A percentile compares a stretch with the other conserved stretches of the same genome.
Evolutionary conservation across 2,113 vertebrate genomes (phyloP).

Genomic region (Perca flavescens): DNA sequence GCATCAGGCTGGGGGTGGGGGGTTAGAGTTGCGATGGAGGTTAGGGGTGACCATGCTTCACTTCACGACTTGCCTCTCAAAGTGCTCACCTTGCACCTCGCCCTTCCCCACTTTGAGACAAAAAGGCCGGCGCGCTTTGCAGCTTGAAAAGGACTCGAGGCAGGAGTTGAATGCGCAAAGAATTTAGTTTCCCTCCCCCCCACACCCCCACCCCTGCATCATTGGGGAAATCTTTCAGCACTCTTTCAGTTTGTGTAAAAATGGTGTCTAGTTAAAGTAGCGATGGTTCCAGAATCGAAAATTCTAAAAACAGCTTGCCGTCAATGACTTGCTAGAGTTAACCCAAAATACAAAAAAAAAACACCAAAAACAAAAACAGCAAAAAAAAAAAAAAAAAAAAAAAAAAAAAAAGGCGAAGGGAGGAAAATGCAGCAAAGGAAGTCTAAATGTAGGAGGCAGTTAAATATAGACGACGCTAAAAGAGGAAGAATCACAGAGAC

Average conservation of each 20-base stretch:
- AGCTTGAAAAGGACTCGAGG: constrained; percentile 1
- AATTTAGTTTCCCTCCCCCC: neutral
- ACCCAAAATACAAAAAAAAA: neutral
- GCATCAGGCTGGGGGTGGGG: constrained; percentile 9
- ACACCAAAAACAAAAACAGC: too few species aligned
- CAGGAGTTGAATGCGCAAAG: constrained; percentile 19
- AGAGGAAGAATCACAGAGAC: constrained; percentile 70
- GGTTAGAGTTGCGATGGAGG: constrained; percentile 55
- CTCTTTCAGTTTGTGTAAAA: neutral
- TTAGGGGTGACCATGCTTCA: constrained; percentile 84
- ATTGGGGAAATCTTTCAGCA: neutral
- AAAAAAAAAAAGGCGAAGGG: too few species aligned
- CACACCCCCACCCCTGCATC: too few species aligned
- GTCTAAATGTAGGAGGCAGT: constrained; percentile 47
- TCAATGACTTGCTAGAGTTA: neutral
- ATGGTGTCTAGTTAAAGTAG: neutral
- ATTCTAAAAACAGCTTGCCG: neutral
- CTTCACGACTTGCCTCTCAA: constrained; percentile 79
- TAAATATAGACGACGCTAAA: constrained; percentile 62
- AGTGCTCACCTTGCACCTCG: constrained; percentile 49
- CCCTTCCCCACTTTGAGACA: constrained; percentile 23
- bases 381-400: too few species aligned
- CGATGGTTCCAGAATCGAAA: neutral
- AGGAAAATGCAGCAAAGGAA: constrained; percentile 41
- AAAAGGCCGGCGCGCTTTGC: constrained; percentile 15